Percentiles rank a stretch among this genome's conserved stretches.
phyloP scores from a whole-genome alignment of 2,113 vertebrate genomes.

The Clarias gariepinus region DNA sequence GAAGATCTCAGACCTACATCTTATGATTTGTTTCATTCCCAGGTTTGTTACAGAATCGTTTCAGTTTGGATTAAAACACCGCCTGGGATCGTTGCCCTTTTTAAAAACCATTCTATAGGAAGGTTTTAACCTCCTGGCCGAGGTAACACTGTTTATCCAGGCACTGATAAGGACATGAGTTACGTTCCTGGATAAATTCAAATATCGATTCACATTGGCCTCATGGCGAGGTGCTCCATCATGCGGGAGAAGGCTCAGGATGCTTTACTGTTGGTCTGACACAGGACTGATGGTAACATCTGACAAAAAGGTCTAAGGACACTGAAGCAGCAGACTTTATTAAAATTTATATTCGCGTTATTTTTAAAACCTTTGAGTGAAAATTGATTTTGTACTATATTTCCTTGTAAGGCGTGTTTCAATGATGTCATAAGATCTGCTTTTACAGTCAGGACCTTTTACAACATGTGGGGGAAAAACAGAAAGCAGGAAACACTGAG shows the following conservation, averaged over 20 bases:
- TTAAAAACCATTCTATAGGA: background rate
- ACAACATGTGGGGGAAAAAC: too few species aligned
- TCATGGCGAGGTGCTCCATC: too few species aligned
- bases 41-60: background rate
- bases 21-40: background rate
- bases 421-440: too few species aligned
- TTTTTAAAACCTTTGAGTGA: background rate
- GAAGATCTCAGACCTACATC: background rate
- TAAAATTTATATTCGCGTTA: too few species aligned
- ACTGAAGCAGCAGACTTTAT: too few species aligned
- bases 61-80: background rate
- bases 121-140: background rate
- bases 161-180: background rate
- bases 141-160: background rate
- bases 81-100: background rate
- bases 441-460: background rate
- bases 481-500: background rate
- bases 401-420: background rate
- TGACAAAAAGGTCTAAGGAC: too few species aligned
- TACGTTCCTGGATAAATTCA: too few species aligned
- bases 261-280: too few species aligned
- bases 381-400: background rate
- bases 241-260: too few species aligned
- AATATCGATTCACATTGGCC: too few species aligned
- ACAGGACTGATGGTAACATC: too few species aligned